phyloP scores from a whole-genome alignment of 1,140 invertebrate species.

The Leptinotarsa undecemlineata region DNA sequence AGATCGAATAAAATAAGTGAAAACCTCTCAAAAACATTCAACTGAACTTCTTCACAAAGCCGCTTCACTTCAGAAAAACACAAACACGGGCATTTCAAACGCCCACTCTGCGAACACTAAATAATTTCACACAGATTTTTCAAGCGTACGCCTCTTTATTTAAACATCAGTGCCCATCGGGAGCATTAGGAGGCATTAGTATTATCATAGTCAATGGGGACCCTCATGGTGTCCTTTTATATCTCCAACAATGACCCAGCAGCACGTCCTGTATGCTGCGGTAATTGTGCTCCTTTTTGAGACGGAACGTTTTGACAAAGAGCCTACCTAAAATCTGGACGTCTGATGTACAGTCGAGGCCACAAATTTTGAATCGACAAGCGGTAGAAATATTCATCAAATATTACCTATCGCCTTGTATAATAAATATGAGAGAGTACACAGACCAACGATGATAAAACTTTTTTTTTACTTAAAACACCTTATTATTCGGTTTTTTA shows the following conservation, averaged over 20 bases:
- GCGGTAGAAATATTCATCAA: too few relatives aligned
- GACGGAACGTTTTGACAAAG: constrained; percentile 7
- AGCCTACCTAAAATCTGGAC: constrained; percentile 7
- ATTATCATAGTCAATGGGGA: constrained; percentile 22
- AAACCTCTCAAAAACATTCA: too few relatives aligned
- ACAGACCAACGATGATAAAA: too few relatives aligned
- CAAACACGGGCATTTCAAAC: background rate
- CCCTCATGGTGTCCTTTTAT: constrained; percentile 22
- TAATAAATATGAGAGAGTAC: too few relatives aligned
- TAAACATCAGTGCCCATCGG: constrained; percentile 14
- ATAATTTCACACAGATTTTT: constrained; percentile 25
- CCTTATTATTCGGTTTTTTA: too few relatives aligned
- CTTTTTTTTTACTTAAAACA: too few relatives aligned
- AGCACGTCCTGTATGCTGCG: constrained; percentile 19
- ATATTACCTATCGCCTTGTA: too few relatives aligned
- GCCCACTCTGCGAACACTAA: background rate
- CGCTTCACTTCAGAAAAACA: too few relatives aligned
- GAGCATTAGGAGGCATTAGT: constrained; percentile 24
- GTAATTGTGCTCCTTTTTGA: constrained; percentile 24
- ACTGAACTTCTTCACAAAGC: too few relatives aligned
- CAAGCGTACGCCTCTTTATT: constrained; percentile 20
- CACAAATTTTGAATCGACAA: background rate
- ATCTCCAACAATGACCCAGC: constrained; percentile 16
- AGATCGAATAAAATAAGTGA: too few relatives aligned
- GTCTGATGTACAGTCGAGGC: background rate